Evolutionary conservation across 2,797 vertebrate genomes (phyloP).

Genomic region (Coluber constrictor): DNA sequence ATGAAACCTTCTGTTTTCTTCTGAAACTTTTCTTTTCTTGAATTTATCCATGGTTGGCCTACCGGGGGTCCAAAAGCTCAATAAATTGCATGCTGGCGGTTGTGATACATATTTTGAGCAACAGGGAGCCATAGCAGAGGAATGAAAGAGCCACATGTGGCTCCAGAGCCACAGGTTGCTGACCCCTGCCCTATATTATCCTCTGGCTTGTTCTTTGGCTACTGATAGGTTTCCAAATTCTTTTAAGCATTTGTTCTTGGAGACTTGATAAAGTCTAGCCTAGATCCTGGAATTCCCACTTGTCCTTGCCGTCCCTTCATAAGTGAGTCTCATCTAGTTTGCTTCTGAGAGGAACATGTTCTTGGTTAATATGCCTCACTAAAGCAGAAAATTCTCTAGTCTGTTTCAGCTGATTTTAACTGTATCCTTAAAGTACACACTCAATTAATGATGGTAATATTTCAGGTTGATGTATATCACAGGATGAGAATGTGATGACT

Average conservation of each 20-base stretch:
- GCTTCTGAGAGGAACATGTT: background rate
- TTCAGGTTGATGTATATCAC: background rate
- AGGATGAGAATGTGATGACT: background rate
- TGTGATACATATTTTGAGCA: too few species aligned
- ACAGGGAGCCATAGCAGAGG: too few species aligned
- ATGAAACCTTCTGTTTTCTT: too few species aligned
- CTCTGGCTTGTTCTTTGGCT: background rate
- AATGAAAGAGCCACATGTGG: too few species aligned
- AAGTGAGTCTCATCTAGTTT: background rate
- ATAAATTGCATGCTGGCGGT: too few species aligned
- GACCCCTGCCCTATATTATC: background rate
- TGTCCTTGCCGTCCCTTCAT: background rate
- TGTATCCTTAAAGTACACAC: background rate
- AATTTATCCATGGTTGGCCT: too few species aligned
- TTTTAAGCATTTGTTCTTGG: background rate
- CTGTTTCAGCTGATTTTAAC: slow-evolving; percentile 20
- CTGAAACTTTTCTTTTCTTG: too few species aligned
- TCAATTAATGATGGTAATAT: background rate
- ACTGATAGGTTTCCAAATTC: background rate
- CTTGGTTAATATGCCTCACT: background rate
- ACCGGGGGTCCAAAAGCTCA: too few species aligned
- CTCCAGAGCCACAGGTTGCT: too few species aligned
- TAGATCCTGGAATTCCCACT: background rate
- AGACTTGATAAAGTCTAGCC: background rate
- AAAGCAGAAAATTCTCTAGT: slow-evolving; percentile 8